These are phyloP conservation scores for Callitettix versicolor DNA, from an alignment of 1,140 invertebrate species.

Conservation along the genomic window DNA sequence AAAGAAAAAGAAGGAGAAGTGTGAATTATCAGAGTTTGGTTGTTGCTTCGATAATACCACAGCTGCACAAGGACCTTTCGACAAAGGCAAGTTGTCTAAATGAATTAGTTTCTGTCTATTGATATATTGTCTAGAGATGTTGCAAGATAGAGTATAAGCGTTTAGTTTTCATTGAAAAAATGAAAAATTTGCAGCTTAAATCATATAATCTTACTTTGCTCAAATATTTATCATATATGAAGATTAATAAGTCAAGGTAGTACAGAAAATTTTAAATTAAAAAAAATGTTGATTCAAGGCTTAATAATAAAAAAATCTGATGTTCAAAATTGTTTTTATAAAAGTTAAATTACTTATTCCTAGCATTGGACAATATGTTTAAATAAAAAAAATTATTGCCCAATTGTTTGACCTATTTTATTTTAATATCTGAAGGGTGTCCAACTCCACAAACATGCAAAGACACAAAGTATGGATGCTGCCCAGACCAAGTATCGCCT, in stretches of 20 bases:
- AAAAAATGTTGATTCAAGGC: too few relatives aligned
- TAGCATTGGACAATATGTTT: too few relatives aligned
- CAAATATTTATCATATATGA: too few relatives aligned
- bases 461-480: constrained; percentile 80
- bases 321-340: too few relatives aligned
- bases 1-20: constrained; percentile 44
- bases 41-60: constrained; percentile 84
- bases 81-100: constrained; percentile 43
- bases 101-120: too few relatives aligned
- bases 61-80: constrained; percentile 71
- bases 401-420: not conserved
- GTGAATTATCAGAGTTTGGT: constrained; percentile 62
- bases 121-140: too few relatives aligned
- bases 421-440: constrained; percentile 41
- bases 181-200: not conserved
- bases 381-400: not conserved
- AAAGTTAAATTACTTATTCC: too few relatives aligned
- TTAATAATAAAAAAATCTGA: too few relatives aligned
- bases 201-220: not conserved
- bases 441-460: constrained; percentile 58
- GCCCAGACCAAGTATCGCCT: constrained; percentile 75
- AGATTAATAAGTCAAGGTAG: too few relatives aligned
- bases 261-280: too few relatives aligned
- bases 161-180: not conserved
- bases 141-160: not conserved